A percentile compares a stretch with the other conserved stretches of the same genome.
phyloP scores from a whole-genome alignment of 2,113 vertebrate species.

The Burhinus bistriatus region DNA sequence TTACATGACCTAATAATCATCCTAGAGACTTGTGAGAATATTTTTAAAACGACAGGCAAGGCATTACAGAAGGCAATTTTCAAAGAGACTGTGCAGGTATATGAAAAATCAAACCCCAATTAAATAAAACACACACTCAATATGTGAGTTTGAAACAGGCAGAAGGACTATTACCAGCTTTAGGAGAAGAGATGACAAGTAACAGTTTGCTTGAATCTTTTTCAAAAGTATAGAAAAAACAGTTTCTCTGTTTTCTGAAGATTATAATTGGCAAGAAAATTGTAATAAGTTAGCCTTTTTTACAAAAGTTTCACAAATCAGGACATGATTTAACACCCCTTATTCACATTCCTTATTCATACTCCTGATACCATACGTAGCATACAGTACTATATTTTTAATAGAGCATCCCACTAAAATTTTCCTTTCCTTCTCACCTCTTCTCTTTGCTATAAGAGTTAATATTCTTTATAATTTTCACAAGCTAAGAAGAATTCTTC shows the following conservation, averaged over 20 bases:
- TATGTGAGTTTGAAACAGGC: not conserved
- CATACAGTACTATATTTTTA: not conserved
- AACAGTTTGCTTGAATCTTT: fast-evolving
- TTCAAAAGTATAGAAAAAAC: not conserved
- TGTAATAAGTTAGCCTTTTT: not conserved
- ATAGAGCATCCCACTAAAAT: not conserved
- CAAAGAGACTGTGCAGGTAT: not conserved
- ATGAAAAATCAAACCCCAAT: not conserved
- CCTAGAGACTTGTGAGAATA: not conserved
- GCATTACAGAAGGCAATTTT: not conserved
- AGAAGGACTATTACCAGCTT: not conserved
- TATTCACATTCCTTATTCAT: not conserved
- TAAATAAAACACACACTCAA: not conserved
- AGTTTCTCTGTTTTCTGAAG: not conserved
- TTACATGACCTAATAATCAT: not conserved
- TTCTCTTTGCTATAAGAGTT: not conserved
- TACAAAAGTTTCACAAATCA: not conserved
- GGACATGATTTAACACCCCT: fast-evolving
- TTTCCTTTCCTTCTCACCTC: not conserved
- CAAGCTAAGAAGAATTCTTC: not conserved
- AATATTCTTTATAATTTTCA: not conserved
- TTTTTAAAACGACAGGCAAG: not conserved
- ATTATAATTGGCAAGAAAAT: not conserved
- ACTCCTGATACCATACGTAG: not conserved
- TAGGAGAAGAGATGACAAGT: not conserved